Base-by-base conservation (phyloP, 2,113 vertebrate species). In the Bostrychus sinensis region DNA sequence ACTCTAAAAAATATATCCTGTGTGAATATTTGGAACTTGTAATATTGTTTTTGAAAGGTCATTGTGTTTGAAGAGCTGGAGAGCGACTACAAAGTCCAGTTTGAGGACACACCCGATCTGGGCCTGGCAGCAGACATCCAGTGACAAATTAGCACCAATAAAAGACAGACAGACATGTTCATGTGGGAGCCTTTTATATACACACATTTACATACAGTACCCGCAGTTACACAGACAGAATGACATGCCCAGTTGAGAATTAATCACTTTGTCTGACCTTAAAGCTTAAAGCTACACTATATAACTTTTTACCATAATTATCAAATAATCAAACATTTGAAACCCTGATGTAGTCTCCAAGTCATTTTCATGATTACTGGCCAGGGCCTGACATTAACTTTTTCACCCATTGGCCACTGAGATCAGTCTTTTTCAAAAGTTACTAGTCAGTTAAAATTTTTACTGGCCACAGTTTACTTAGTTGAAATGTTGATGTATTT, bases 41-140 rank as follows among this genome's bases (percentile, higher is more conserved):
- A 10, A 46, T 22, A 60, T 13, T 58, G 5, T 8, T 16, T 28
- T 67, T 56, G 3, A 50, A 62, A 61, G 96, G 84, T 98, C 28
- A 90, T 95, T 12, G 83, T 96, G 51, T 98, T 98, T 5, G 96
- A 98, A 64, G 96, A 98, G 66, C 89, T 81, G 46, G 91, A 91
- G 19, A 92, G 91, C 0, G 95, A 96, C 66, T 86, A 89, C 13
- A 89, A 93, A 41, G 71, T 98, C 46, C 91, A 93, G 14, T 96
- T 95, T 65, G 92, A 93, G 0, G 93, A 95, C 6, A 85, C 77
- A 0, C 92, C 95, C 5, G 91, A 92, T 7, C 83, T 98, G 0
- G 97, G 96, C 63, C 93, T 94, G 89, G 92, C 87, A 36, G 83
- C 78, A 11, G 92, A 93, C 19, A 83, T 92, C 62, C 70, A 89